A percentile compares a stretch with the other conserved stretches of the same genome.
These are phyloP conservation scores for Azorinus chamasolen DNA, from an alignment of 2,888 invertebrate species.

Conservation along the genomic window DNA sequence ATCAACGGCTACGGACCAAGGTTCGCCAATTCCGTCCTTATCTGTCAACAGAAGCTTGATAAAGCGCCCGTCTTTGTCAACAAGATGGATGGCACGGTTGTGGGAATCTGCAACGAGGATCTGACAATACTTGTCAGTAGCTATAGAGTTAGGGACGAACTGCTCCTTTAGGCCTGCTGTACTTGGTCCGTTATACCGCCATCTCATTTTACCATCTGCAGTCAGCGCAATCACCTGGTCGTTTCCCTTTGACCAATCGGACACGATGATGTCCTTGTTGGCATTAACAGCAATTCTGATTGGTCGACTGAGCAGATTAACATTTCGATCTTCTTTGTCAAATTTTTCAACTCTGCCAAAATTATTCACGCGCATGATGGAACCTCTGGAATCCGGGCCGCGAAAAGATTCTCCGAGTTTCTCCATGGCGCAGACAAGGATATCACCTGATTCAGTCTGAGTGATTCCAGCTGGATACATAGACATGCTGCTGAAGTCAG, in stretches of 20 bases:
- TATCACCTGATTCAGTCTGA: conserved; percentile 59
- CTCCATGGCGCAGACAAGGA: conserved; percentile 65
- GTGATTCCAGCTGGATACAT: conserved; percentile 57
- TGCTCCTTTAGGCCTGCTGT: conserved; percentile 48
- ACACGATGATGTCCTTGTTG: conserved; percentile 63
- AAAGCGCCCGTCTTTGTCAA: conserved; percentile 62
- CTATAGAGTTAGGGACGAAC: conserved; percentile 59
- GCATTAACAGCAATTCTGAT: conserved; percentile 59
- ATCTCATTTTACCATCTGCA: conserved; percentile 57
- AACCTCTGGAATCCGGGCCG: conserved; percentile 54
- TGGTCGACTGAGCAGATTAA: conserved; percentile 55
- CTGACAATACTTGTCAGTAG: conserved; percentile 61
- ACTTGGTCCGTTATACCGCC: conserved; percentile 57
- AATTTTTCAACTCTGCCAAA: conserved; percentile 60
- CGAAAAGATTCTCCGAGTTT: conserved; percentile 54
- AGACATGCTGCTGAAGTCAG: conserved; percentile 51
- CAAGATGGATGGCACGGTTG: conserved; percentile 54
- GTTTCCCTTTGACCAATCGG: conserved; percentile 63
- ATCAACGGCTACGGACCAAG: conserved; percentile 64
- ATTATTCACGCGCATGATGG: conserved; percentile 50
- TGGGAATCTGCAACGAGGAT: conserved; percentile 61
- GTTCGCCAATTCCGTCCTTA: conserved; percentile 60
- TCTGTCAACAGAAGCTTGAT: conserved; percentile 58
- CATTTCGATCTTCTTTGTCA: conserved; percentile 47
- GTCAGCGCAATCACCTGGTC: conserved; percentile 60